phyloP scores from a whole-genome alignment of 2,797 vertebrate species.

The Acanthurus tractus region DNA sequence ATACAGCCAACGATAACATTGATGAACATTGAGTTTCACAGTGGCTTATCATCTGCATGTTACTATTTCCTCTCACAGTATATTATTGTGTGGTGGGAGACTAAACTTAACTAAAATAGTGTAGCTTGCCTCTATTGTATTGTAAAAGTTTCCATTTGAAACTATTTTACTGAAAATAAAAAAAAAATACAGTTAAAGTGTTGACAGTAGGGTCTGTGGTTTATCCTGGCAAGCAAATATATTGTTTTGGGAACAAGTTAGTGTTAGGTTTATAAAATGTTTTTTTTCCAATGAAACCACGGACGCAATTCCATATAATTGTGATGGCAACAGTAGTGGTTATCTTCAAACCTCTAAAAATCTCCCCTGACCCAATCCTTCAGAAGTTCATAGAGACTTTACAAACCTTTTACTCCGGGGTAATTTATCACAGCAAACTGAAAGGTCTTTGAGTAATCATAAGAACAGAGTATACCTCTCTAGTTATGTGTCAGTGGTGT shows the following conservation, averaged over 20 bases:
- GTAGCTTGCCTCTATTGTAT: background rate
- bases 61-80: background rate
- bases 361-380: background rate
- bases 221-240: background rate
- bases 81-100: background rate
- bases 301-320: background rate
- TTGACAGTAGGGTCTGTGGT: background rate
- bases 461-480: conserved; percentile 17
- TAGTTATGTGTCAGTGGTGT: conserved; percentile 45
- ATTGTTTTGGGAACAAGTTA: conserved; percentile 1
- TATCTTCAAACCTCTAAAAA: background rate
- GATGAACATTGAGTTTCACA: background rate
- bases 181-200: background rate
- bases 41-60: background rate
- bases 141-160: background rate
- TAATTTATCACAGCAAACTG: conserved; percentile 8
- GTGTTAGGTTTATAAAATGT: background rate
- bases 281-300: background rate
- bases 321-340: background rate
- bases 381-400: background rate
- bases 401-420: conserved; percentile 4
- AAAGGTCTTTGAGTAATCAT: conserved; percentile 16
- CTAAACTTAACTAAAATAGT: background rate
- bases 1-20: conserved; percentile 15
- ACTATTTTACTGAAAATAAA: background rate